These are phyloP conservation scores for Panonychus citri DNA, from an alignment of 1,140 invertebrate genomes.

Conservation along the genomic window DNA sequence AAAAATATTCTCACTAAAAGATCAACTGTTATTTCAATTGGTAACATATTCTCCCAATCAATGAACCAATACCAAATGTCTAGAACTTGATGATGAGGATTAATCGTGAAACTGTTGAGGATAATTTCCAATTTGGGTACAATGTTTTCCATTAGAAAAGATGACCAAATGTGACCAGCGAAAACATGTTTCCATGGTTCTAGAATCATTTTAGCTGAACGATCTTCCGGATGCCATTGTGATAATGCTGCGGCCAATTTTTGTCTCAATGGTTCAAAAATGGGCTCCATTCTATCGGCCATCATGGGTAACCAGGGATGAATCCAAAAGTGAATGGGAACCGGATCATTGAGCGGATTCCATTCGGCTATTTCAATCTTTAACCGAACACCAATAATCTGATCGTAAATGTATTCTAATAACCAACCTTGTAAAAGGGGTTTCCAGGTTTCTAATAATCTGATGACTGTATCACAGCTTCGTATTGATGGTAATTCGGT, in stretches of 20 bases:
- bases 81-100: conserved; percentile 50
- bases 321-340: conserved; percentile 87
- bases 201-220: conserved; percentile 71
- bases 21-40: conserved; percentile 38
- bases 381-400: conserved; percentile 53
- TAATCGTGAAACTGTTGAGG: conserved; percentile 50
- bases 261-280: conserved; percentile 76
- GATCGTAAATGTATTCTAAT: conserved; percentile 50
- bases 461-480: conserved; percentile 42
- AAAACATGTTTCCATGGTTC: conserved; percentile 76
- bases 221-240: conserved; percentile 76
- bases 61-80: conserved; percentile 61
- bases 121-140: conserved; percentile 61
- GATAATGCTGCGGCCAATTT: conserved; percentile 65
- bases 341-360: conserved; percentile 78
- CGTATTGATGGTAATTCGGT: conserved; percentile 17
- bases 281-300: conserved; percentile 42
- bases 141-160: conserved; percentile 67
- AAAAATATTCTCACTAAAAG: conserved; percentile 64
- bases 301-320: conserved; percentile 75
- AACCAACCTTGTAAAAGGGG: conserved; percentile 58
- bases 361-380: conserved; percentile 58
- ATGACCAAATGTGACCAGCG: conserved; percentile 48
- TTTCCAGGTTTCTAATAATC: conserved; percentile 55
- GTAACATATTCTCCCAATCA: conserved; percentile 56